Percentiles rank a stretch among this genome's conserved stretches.
These are phyloP conservation scores for Rosalia funebris DNA, from an alignment of 2,888 invertebrate species.

Conservation along the genomic window DNA sequence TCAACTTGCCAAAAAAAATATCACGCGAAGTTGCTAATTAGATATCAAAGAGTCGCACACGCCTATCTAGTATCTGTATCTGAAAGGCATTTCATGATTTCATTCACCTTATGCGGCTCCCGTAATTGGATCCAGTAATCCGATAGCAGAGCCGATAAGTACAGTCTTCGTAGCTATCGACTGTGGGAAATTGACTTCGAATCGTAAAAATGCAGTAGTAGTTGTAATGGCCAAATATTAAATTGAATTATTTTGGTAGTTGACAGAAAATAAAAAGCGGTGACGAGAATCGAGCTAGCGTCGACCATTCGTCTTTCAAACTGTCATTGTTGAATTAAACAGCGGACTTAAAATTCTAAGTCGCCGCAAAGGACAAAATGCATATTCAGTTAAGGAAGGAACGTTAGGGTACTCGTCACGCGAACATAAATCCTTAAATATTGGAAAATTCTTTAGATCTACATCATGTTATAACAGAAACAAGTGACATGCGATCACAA, in stretches of 20 bases:
- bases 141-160: constrained; percentile 62
- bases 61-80: constrained; percentile 59
- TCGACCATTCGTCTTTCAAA: constrained; percentile 55
- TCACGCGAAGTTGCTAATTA: constrained; percentile 57
- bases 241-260: constrained; percentile 41
- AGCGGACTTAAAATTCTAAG: constrained; percentile 50
- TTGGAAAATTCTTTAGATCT: constrained; percentile 49
- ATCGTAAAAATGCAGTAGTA: constrained; percentile 41
- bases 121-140: constrained; percentile 64
- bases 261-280: constrained; percentile 45
- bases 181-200: constrained; percentile 61
- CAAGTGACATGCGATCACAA: constrained; percentile 46
- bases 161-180: constrained; percentile 58
- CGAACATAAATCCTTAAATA: constrained; percentile 52
- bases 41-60: constrained; percentile 59
- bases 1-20: constrained; percentile 22
- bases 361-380: constrained; percentile 48
- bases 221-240: constrained; percentile 20
- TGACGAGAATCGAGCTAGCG: constrained; percentile 54
- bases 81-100: constrained; percentile 61
- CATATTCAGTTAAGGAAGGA: constrained; percentile 45
- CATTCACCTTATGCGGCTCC: constrained; percentile 64
- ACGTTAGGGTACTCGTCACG: constrained; percentile 43
- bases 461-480: constrained; percentile 44
- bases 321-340: constrained; percentile 54